Evolutionary conservation across 2,113 vertebrate genomes (phyloP).

Genomic region (Tachuris rubrigastra): DNA sequence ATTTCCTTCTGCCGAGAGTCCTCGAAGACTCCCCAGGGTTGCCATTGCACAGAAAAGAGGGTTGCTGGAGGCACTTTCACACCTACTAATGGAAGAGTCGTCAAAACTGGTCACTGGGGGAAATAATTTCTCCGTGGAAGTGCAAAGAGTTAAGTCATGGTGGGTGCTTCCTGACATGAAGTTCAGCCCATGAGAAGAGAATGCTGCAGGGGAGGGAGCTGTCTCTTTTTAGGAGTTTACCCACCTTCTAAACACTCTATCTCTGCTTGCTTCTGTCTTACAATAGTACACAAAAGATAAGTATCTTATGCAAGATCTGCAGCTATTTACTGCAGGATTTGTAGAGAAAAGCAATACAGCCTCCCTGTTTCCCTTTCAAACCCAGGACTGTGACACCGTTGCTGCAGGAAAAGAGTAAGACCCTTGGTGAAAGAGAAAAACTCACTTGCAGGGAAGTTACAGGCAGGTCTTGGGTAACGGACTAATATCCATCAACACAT

Average conservation of each 20-base stretch:
- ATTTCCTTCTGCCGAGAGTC: constrained; percentile 9
- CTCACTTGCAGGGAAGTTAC: constrained; percentile 6
- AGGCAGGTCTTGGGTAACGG: constrained; percentile 44
- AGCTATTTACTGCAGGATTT: background rate
- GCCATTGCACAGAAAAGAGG: background rate
- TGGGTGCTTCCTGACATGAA: constrained; percentile 6
- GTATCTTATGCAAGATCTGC: background rate
- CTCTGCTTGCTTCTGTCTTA: background rate
- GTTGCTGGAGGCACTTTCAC: constrained; percentile 35
- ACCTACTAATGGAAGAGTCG: constrained; percentile 35
- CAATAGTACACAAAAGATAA: background rate
- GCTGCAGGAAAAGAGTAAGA: background rate
- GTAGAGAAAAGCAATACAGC: background rate
- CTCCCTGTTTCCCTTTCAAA: background rate
- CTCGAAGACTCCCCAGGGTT: background rate
- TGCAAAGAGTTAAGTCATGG: constrained; percentile 3
- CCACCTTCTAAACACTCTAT: background rate
- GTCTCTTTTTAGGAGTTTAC: background rate
- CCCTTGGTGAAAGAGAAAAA: background rate
- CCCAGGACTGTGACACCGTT: background rate
- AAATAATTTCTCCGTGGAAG: background rate
- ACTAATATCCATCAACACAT: constrained; percentile 28
- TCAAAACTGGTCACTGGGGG: background rate
- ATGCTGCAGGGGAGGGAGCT: background rate
- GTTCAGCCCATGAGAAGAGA: background rate